A percentile compares a stretch with the other conserved stretches of the same genome.
These are phyloP conservation scores for Drosophila buzzatii DNA, from an alignment of 2,888 invertebrate genomes.

Conservation along the genomic window DNA sequence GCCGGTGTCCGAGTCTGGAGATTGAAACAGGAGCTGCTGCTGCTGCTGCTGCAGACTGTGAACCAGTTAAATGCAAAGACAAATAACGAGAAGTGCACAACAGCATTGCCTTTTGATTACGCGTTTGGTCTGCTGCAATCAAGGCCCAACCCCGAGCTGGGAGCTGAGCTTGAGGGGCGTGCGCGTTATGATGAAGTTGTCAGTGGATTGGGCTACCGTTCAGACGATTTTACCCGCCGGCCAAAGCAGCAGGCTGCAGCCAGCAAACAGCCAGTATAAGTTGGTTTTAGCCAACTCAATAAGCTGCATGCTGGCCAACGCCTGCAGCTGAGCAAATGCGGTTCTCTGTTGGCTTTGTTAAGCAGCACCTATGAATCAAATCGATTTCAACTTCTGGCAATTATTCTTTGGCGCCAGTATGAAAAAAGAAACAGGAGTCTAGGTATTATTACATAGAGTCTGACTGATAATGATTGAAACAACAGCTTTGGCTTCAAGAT, in stretches of 20 bases:
- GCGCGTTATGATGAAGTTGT: slow-evolving; percentile 74
- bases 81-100: slow-evolving; percentile 66
- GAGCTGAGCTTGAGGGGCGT: slow-evolving; percentile 43
- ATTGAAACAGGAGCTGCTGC: slow-evolving; percentile 11
- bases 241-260: slow-evolving; percentile 17
- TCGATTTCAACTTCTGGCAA: slow-evolving; percentile 19
- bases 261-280: slow-evolving; percentile 12
- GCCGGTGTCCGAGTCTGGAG: neutral
- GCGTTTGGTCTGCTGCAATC: slow-evolving; percentile 62
- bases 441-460: too few species aligned
- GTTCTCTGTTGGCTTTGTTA: slow-evolving; percentile 45
- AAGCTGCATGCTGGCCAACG: slow-evolving; percentile 37
- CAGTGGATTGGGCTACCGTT: slow-evolving; percentile 72
- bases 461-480: too few species aligned
- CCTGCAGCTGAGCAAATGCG: slow-evolving; percentile 8
- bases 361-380: slow-evolving; percentile 22
- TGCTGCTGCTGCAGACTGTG: slow-evolving; percentile 20
- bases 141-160: slow-evolving; percentile 26
- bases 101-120: slow-evolving; percentile 66
- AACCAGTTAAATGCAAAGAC: slow-evolving; percentile 71
- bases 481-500: too few species aligned
- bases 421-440: too few species aligned
- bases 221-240: slow-evolving; percentile 17
- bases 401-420: slow-evolving; percentile 23
- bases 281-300: slow-evolving; percentile 53